Conservation (phyloP, 2,888 invertebrate genomes). For the Drosophila incognita region DNA sequence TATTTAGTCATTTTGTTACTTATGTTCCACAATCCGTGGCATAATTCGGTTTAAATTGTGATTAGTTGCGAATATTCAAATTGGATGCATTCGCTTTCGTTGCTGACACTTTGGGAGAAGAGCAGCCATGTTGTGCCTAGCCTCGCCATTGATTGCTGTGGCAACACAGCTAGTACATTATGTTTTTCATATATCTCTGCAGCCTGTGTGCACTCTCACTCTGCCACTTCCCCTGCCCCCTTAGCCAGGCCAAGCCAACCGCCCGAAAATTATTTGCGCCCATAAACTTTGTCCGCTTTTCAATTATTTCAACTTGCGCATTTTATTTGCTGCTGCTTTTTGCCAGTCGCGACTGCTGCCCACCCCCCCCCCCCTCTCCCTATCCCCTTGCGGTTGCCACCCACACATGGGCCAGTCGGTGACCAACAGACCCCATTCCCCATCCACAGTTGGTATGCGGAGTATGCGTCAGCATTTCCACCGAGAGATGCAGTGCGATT, state of each 20-base stretch:
- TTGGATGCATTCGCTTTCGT: not conserved
- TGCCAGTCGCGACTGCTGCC: slow-evolving; percentile 21
- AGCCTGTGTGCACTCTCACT: not conserved
- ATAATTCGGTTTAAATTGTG: not conserved
- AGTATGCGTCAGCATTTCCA: slow-evolving; percentile 59
- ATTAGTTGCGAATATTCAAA: not conserved
- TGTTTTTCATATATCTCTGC: not conserved
- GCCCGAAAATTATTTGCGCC: slow-evolving; percentile 61
- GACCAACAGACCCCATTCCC: slow-evolving; percentile 31
- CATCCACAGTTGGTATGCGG: not conserved
- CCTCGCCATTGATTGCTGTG: slow-evolving; percentile 7
- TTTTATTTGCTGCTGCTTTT: slow-evolving; percentile 57
- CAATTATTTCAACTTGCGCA: slow-evolving; percentile 68
- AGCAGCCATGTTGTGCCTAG: not conserved
- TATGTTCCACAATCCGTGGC: not conserved
- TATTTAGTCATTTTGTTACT: not conserved
- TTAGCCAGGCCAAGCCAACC: not conserved
- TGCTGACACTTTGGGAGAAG: not conserved
- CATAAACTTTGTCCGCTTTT: slow-evolving; percentile 72
- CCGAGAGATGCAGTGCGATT: slow-evolving; percentile 63
- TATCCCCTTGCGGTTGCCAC: slow-evolving; percentile 14
- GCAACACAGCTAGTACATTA: not conserved
- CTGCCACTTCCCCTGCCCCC: too few species aligned
- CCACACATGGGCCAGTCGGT: slow-evolving; percentile 50
- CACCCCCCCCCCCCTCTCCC: slow-evolving; percentile 5